Base-by-base conservation (phyloP, 2,113 vertebrate species). In the Phyllopteryx taeniolatus region DNA sequence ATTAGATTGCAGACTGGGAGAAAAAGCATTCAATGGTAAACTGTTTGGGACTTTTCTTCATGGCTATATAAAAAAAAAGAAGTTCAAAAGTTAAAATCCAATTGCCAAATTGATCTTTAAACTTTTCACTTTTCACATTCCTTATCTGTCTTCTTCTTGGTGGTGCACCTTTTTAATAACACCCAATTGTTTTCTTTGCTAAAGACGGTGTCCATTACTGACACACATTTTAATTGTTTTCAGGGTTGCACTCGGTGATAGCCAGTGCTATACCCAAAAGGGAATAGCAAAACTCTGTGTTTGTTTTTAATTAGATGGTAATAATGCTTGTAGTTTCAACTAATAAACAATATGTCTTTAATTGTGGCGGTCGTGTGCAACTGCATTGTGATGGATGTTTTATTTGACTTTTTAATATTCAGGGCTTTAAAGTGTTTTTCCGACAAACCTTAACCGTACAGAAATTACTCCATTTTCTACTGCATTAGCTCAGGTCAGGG, bases 11-110 rank as follows among this genome's bases (percentile, higher is more conserved):
- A n/a, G 27, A 75, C n/a, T 14, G 67, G 64, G 74, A 66, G 49
- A 80, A 81, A 75, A 49, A 73, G 65, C 42, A 72, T 81, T 68
- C 56, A 71, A 79, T 3, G 75, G 9, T 5, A 20, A 63, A 63
- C 31, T 1, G 31, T 61, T 39, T 31, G 22, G 10, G 22, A 44
- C 4, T n/a, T 63, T 11, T 61, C 35, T 33, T 27, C 0, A 12
- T 10, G 1, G 17, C 10, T n/a, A 20, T 20, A 8, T 19, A 61
- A 61, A 62, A 42, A 62, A 42, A 63, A 63, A 63, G 12, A 64
- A 42, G 35, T 43, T 20, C 39, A 63, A 27, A 57, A 57, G 10
- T 27, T 3, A 63, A 57, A 54, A 54, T 54, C 1, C 19, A 54
- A 57, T 22, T 63, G 20, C 57, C 35, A 63, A 63, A 63, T 19